Conservation (phyloP, 1,140 invertebrate species). For the Leptinotarsa texana region DNA sequence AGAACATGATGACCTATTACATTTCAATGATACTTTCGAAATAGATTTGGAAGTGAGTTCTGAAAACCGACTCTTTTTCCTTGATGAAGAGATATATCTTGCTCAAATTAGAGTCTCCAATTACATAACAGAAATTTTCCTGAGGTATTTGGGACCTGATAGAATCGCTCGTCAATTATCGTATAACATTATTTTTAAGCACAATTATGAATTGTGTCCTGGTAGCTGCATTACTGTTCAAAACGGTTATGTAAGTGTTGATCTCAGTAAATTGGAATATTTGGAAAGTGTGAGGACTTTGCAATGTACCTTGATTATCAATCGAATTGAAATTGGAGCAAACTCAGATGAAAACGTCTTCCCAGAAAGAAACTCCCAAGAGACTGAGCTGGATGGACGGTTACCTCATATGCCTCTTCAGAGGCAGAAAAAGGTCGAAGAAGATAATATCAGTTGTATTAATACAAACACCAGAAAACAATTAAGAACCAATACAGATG, state of each 20-base stretch:
- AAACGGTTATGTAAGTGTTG: slow-evolving; percentile 33
- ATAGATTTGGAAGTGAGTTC: slow-evolving; percentile 34
- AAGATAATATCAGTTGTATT: background rate
- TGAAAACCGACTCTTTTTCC: slow-evolving; percentile 43
- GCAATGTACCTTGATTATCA: slow-evolving; percentile 30
- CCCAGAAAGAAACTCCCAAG: slow-evolving; percentile 9
- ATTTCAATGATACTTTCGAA: slow-evolving; percentile 34
- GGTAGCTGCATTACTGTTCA: background rate
- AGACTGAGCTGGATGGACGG: background rate
- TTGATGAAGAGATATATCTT: slow-evolving; percentile 46
- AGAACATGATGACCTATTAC: slow-evolving; percentile 44
- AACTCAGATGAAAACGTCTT: slow-evolving; percentile 22
- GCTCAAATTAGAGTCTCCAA: slow-evolving; percentile 40
- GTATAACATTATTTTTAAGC: slow-evolving; percentile 37
- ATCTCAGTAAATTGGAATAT: slow-evolving; percentile 30
- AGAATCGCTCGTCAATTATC: slow-evolving; percentile 34
- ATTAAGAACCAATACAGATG: slow-evolving; percentile 7
- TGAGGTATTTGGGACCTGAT: slow-evolving; percentile 58
- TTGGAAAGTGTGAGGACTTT: slow-evolving; percentile 22
- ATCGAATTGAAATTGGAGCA: slow-evolving; percentile 14
- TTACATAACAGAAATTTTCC: slow-evolving; percentile 32
- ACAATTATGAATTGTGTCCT: slow-evolving; percentile 5
- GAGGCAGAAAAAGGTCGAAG: background rate
- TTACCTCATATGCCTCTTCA: background rate
- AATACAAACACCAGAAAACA: background rate